Base-by-base conservation (phyloP, 2,888 invertebrate species). In the Cerceris rybyensis region DNA sequence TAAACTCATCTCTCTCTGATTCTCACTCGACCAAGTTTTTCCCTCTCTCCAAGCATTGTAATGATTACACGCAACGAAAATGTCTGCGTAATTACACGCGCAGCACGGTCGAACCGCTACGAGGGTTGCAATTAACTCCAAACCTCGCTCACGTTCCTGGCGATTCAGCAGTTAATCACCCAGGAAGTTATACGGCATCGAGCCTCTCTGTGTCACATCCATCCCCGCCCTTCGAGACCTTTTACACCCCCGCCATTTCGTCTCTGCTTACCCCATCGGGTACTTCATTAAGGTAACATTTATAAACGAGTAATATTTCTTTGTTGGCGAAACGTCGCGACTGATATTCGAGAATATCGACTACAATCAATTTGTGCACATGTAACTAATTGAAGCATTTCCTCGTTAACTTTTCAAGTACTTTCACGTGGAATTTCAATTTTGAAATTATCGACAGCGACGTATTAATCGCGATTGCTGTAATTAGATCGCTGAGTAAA, bases 121-220 rank as follows among this genome's bases (percentile, higher is more conserved):
- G 61, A 68, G 71, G 61, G 63, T 55, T 72, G 83, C 83, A 83
- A 85, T 85, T 85, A 85, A 80, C 82, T 80, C 73, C 79, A 77
- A 83, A 85, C 85, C 83, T 81, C 83, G 79, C 72, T 64, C 70
- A 69, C 83, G 80, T 85, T 85, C 82, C 82, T 70, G 77, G 68
- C 76, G 77, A 84, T 85, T 85, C 85, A 75, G 82, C 74, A 84
- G 84, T 85, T 85, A 85, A 85, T 85, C 85, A 80, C 82, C 72
- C 75, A 69, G 84, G 75, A 85, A 85, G 84, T 85, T 84, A 83
- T 76, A 79, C 79, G 81, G 75, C 82, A 77, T 72, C 70, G 75
- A 49, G 70, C 63, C 61, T 63, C 75, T 46, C 67, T 59, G 55
- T 75, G 74, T 80, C 71, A 52, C 77, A 72, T 77, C 68, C 71